phyloP scores from a whole-genome alignment of 2,888 invertebrate genomes.

The Eilema griseolum region DNA sequence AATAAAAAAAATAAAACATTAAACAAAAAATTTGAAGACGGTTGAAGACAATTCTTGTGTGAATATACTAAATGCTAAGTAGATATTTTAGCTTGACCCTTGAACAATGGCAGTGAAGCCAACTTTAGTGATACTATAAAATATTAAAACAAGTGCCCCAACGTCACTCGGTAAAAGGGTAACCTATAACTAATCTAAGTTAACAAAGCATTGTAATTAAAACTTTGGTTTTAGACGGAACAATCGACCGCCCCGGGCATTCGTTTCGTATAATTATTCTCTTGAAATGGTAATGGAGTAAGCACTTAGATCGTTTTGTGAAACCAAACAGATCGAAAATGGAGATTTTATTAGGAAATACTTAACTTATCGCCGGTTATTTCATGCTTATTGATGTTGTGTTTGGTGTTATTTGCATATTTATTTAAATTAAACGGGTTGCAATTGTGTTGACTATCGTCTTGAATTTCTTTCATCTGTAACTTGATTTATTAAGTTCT shows the following conservation, averaged over 20 bases:
- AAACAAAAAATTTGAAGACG: too few species aligned
- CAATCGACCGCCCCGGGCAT: slow-evolving; percentile 53
- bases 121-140: slow-evolving; percentile 18
- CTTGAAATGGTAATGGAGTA: slow-evolving; percentile 64
- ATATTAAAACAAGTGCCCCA: slow-evolving; percentile 46
- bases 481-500: not conserved
- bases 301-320: slow-evolving; percentile 50
- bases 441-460: not conserved
- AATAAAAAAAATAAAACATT: too few species aligned
- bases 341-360: slow-evolving; percentile 27
- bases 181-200: slow-evolving; percentile 68
- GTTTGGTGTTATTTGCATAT: slow-evolving; percentile 1
- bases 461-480: not conserved
- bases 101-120: not conserved
- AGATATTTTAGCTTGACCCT: not conserved
- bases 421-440: not conserved
- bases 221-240: slow-evolving; percentile 58
- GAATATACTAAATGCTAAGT: not conserved
- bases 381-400: slow-evolving; percentile 2
- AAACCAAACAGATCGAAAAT: slow-evolving; percentile 40
- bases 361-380: slow-evolving; percentile 6
- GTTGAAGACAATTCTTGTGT: too few species aligned
- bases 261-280: slow-evolving; percentile 63
- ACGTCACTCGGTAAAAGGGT: slow-evolving; percentile 49
- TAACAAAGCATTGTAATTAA: slow-evolving; percentile 67